A percentile compares a stretch with the other conserved stretches of the same genome.
Conservation (phyloP, 2,888 invertebrate genomes). For the Nudaria mundana region DNA sequence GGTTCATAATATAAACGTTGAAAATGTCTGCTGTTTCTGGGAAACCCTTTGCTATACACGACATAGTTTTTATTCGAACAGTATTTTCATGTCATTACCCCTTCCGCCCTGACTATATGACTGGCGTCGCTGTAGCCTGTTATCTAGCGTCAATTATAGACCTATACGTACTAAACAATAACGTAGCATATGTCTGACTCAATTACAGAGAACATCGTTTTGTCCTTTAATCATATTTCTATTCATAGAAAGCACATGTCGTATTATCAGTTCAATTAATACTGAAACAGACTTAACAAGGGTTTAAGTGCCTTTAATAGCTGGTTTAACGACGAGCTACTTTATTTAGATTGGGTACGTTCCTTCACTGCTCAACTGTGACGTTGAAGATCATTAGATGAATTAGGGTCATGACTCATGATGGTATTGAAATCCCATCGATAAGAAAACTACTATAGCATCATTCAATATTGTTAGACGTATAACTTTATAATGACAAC, state of each 20-base stretch:
- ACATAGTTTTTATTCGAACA: slow-evolving; percentile 42
- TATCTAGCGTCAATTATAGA: slow-evolving; percentile 43
- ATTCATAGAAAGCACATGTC: slow-evolving; percentile 28
- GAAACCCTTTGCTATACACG: slow-evolving; percentile 36
- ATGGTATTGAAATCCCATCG: slow-evolving; percentile 15
- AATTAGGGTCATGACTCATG: slow-evolving; percentile 36
- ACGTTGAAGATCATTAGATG: slow-evolving; percentile 30
- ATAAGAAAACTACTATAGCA: too few relatives aligned
- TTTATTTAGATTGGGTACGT: slow-evolving; percentile 58
- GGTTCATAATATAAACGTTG: slow-evolving; percentile 21
- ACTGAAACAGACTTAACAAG: slow-evolving; percentile 34
- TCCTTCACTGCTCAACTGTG: slow-evolving; percentile 23
- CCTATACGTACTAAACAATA: slow-evolving; percentile 31
- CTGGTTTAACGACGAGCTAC: slow-evolving; percentile 54
- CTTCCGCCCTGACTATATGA: slow-evolving; percentile 39
- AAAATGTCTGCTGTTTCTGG: slow-evolving; percentile 22
- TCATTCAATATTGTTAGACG: too few relatives aligned
- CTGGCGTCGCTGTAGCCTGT: slow-evolving; percentile 43
- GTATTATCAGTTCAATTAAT: slow-evolving; percentile 38
- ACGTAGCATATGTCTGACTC: slow-evolving; percentile 14
- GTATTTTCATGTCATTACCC: slow-evolving; percentile 47
- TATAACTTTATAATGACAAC: too few relatives aligned
- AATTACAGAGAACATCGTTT: slow-evolving; percentile 19
- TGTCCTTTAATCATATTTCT: slow-evolving; percentile 38
- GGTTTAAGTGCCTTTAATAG: slow-evolving; percentile 59